Evolutionary conservation across 2,888 invertebrate genomes (phyloP), one percentile per base, ranked within the genome.

Genomic region (Acanthacorydalis orientalis): DNA sequence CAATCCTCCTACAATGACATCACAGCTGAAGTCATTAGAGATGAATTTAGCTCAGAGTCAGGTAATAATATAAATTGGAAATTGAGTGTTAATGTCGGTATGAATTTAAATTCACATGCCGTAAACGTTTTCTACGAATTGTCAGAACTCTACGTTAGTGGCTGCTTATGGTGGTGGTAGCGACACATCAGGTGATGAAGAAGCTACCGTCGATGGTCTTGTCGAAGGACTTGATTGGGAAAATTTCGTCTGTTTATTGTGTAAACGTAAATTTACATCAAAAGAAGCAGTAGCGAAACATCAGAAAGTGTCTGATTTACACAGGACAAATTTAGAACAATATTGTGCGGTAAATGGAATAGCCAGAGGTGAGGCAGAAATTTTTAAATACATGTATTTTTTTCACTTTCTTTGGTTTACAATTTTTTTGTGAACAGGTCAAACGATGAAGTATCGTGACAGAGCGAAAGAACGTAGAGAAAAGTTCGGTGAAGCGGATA

Each of bases 381-480:
- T 6, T 4, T 23, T 23, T 6, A 6, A 39, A 38, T 15, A 9
- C 12, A 11, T 15, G 9, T 40, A 15, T 4, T 4, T 40, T 40
- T 11, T 40, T 42, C 23, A 23, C n/a, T 40, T 40, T 12, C 10
- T 40, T 40, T 14, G 2, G 14, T 40, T 14, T 12, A 40, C 4
- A 3, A 40, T 42, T n/a, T 10, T 9, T 43, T 4, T 43, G 11
- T 3, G 12, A 12, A 14, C 31, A 44, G 32, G 46, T 31, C 46
- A 46, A 31, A 38, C 46, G 16, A 46, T 46, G 39, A 46, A 46
- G 31, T 46, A 46, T 31, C 75, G 97, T 49, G 98, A 98, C 64
- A 73, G 98, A 39, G 98, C 98, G 1, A 95, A 95, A 57, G 98
- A 98, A 59, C 73, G 98, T 34, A 69, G 98, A 44, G 75, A 88